Conservation (phyloP, 2,113 vertebrate species). For the Thalassarche chlororhynchos region DNA sequence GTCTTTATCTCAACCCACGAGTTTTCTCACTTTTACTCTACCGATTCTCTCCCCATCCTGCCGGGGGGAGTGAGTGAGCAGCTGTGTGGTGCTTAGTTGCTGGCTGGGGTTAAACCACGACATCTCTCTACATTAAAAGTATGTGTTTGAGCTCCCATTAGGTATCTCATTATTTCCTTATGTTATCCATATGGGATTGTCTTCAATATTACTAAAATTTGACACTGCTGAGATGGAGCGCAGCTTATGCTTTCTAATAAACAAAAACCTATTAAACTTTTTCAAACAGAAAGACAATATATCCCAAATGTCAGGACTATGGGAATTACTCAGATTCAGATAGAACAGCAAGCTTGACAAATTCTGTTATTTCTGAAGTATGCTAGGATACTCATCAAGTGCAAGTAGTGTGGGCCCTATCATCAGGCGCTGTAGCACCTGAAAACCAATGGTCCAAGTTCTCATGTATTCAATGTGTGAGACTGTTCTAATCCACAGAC, state of each 20-base stretch:
- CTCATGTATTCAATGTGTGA: background rate
- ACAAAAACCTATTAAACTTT: background rate
- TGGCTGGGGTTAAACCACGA: too few species aligned
- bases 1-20: too few species aligned
- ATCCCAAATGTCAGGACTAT: background rate
- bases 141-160: background rate
- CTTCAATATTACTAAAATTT: conserved; percentile 26
- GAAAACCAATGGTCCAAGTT: background rate
- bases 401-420: background rate
- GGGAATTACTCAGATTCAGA: background rate
- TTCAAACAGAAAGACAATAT: background rate
- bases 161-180: conserved; percentile 5
- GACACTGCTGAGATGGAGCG: conserved; percentile 1
- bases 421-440: background rate
- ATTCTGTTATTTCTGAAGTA: background rate
- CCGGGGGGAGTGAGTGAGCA: too few species aligned
- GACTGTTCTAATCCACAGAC: background rate
- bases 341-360: background rate
- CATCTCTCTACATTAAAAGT: background rate
- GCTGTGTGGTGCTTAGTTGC: too few species aligned
- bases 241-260: conserved; percentile 36
- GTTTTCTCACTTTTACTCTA: too few species aligned
- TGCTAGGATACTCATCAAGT: background rate
- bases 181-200: background rate
- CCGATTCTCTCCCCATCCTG: too few species aligned